These are phyloP conservation scores for Dicyrtoma fusca DNA, from an alignment of 2,888 invertebrate genomes.

Conservation along the genomic window DNA sequence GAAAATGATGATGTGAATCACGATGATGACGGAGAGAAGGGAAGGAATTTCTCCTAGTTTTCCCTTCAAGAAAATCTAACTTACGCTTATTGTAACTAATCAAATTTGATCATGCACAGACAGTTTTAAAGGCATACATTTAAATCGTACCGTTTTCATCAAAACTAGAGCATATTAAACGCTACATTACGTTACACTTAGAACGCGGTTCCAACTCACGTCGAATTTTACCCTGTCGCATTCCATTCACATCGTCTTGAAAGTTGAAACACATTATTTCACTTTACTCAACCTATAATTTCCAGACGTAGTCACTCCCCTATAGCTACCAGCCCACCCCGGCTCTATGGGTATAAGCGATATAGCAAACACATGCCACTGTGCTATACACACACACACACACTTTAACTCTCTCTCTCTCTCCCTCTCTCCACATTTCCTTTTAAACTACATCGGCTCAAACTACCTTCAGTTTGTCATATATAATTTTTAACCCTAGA, in stretches of 20 bases:
- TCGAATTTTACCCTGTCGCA: too few species aligned
- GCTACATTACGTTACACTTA: not conserved
- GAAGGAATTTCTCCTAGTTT: not conserved
- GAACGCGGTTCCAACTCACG: too few species aligned
- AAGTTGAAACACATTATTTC: too few species aligned
- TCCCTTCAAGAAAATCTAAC: not conserved
- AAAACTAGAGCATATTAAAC: conserved; percentile 8
- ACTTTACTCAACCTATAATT: too few species aligned
- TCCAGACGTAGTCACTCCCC: too few species aligned
- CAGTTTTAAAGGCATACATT: conserved; percentile 11
- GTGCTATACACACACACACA: too few species aligned
- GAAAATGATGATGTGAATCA: conserved; percentile 29
- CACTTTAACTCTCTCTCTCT: not conserved
- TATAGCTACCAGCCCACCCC: too few species aligned
- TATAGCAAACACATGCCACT: too few species aligned
- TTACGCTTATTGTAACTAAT: conserved; percentile 24
- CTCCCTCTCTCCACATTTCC: not conserved
- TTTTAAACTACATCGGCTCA: not conserved
- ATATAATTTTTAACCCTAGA: too few species aligned
- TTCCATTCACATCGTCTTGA: not conserved
- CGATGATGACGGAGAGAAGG: conserved; percentile 12
- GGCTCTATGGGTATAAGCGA: too few species aligned
- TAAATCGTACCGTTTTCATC: conserved; percentile 2
- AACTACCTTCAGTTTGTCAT: not conserved
- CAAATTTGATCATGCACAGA: conserved; percentile 29